phyloP scores from a whole-genome alignment of 2,113 vertebrate genomes.

The Pelecanus crispus region DNA sequence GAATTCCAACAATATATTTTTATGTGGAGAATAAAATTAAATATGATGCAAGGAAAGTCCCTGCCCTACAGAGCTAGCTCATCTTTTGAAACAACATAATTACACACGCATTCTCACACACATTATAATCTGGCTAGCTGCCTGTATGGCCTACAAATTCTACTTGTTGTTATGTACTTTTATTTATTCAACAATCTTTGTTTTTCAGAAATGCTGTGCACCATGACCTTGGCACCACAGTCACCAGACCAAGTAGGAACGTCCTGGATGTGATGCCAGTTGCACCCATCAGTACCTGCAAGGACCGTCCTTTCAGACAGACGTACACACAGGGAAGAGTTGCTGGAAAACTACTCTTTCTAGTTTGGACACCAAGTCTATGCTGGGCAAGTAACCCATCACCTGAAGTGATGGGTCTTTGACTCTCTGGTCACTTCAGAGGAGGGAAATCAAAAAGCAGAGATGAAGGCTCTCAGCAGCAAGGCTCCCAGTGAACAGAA shows the following conservation, averaged over 20 bases:
- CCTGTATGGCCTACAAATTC: not conserved
- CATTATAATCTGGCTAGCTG: not conserved
- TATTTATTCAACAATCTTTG: not conserved
- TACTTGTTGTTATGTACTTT: not conserved
- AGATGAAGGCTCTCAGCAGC: not conserved
- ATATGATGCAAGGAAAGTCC: slow-evolving; percentile 21
- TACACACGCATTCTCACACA: not conserved
- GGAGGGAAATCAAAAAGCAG: not conserved
- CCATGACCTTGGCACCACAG: not conserved
- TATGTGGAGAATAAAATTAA: slow-evolving; percentile 34
- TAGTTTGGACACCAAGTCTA: not conserved
- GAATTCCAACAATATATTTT: slow-evolving; percentile 18
- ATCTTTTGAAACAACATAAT: slow-evolving; percentile 22
- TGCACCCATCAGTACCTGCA: not conserved
- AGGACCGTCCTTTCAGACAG: not conserved
- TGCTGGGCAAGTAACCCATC: not conserved
- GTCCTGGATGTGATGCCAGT: not conserved
- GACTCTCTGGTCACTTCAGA: not conserved
- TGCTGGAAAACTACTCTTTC: not conserved
- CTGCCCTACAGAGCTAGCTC: not conserved
- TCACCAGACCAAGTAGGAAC: not conserved
- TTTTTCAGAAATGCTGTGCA: not conserved
- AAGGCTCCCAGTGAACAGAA: not conserved
- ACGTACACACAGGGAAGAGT: not conserved
- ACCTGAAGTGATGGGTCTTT: not conserved